phyloP scores from a whole-genome alignment of 2,888 invertebrate species.

The Alentia gelatinosa region DNA sequence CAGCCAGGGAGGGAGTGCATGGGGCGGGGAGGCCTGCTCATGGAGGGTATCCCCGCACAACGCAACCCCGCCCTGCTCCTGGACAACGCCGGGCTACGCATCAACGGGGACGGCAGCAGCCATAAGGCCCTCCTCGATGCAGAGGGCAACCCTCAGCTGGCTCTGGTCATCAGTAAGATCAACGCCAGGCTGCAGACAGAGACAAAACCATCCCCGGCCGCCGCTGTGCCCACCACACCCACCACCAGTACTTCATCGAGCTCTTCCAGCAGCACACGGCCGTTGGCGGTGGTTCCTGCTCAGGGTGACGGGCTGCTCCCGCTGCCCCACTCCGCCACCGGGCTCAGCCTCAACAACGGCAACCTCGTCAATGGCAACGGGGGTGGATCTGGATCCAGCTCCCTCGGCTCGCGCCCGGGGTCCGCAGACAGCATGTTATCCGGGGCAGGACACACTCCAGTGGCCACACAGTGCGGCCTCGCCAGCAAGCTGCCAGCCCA shows the following conservation, averaged over 20 bases:
- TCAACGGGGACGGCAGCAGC: neutral
- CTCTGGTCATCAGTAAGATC: constrained; percentile 44
- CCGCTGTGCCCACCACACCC: neutral
- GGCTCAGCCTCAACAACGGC: constrained; percentile 13
- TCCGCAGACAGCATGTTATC: constrained; percentile 48
- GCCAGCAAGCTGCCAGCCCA: neutral
- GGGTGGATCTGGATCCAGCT: constrained; percentile 29
- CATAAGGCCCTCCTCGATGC: neutral
- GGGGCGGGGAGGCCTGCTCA: neutral
- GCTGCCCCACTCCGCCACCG: neutral
- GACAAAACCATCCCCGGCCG: neutral
- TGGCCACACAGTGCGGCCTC: neutral
- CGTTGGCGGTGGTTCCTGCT: neutral
- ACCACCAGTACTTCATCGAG: neutral
- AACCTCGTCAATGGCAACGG: constrained; percentile 38
- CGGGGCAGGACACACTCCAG: neutral
- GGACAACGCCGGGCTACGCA: neutral
- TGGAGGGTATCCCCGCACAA: neutral
- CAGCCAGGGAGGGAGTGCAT: neutral
- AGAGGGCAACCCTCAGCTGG: constrained; percentile 42
- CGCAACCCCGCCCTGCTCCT: neutral
- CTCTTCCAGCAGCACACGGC: neutral
- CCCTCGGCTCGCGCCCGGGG: constrained; percentile 44
- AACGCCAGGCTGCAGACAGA: constrained; percentile 46
- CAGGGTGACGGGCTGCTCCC: neutral